Evolutionary conservation across 2,113 vertebrate genomes (phyloP).

Genomic region (Tor tambroides): DNA sequence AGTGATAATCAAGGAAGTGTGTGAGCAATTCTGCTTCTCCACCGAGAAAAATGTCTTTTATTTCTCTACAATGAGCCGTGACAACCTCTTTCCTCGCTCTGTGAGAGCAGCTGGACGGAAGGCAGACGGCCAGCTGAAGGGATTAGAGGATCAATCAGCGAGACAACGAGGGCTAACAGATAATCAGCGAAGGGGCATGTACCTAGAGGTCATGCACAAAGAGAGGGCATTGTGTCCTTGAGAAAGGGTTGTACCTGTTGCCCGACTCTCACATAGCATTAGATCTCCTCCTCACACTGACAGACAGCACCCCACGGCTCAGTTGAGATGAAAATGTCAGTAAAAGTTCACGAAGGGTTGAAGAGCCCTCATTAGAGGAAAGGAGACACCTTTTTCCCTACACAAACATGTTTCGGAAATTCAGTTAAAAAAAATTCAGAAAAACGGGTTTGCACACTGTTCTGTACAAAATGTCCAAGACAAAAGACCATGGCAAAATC

Average conservation of each 20-base stretch:
- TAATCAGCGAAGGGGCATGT: slow-evolving; percentile 42
- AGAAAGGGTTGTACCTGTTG: slow-evolving; percentile 22
- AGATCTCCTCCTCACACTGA: not conserved
- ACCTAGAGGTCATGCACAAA: slow-evolving; percentile 50
- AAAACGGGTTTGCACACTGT: not conserved
- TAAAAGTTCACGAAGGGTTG: not conserved
- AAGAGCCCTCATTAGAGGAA: slow-evolving; percentile 1
- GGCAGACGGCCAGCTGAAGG: not conserved
- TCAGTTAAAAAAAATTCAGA: not conserved
- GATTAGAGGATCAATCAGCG: slow-evolving; percentile 59
- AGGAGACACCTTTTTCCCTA: not conserved
- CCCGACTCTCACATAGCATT: not conserved
- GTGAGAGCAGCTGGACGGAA: slow-evolving; percentile 55
- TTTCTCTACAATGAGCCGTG: not conserved
- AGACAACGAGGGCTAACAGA: slow-evolving; percentile 35
- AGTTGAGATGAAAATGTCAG: slow-evolving; percentile 22
- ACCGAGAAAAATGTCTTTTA: not conserved
- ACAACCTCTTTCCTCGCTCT: slow-evolving; percentile 42
- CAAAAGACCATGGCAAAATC: not conserved
- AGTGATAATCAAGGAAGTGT: slow-evolving; percentile 7
- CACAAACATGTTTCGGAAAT: not conserved
- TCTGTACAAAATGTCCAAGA: not conserved
- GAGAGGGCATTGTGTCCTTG: slow-evolving; percentile 31
- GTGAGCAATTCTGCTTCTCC: slow-evolving; percentile 29
- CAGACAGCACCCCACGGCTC: not conserved